Conservation (phyloP, 2,113 vertebrate genomes). For the Scomber colias region DNA sequence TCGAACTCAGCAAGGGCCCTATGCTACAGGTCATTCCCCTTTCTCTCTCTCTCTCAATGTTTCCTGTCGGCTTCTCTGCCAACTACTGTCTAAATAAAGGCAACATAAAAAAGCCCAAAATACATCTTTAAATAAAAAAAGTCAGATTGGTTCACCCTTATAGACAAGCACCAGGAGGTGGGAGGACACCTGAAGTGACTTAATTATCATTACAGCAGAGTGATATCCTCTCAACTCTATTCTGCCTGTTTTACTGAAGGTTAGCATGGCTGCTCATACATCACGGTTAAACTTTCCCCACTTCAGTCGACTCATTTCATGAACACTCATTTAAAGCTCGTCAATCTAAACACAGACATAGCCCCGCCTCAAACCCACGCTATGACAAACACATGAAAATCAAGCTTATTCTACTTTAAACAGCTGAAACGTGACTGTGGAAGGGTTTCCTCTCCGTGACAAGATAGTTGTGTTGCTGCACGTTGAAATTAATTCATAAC, state of each 20-base stretch:
- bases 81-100: too few species aligned
- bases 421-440: neutral
- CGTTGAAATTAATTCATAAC: slow-evolving; percentile 70
- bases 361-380: neutral
- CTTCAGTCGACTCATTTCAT: neutral
- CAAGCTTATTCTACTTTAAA: neutral
- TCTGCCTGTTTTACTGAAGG: slow-evolving; percentile 41
- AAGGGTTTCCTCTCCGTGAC: slow-evolving; percentile 12
- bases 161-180: neutral
- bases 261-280: slow-evolving; percentile 23
- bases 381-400: neutral
- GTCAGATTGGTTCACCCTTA: too few species aligned
- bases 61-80: too few species aligned
- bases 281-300: neutral
- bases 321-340: neutral
- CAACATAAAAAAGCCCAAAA: too few species aligned
- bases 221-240: slow-evolving; percentile 56
- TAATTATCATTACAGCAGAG: slow-evolving; percentile 65
- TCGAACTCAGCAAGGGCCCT: too few species aligned
- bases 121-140: too few species aligned
- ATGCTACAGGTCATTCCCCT: too few species aligned
- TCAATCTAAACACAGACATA: neutral
- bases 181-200: slow-evolving; percentile 66
- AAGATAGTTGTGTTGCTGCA: slow-evolving; percentile 53
- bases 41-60: too few species aligned